Conservation (phyloP, 2,888 invertebrate genomes). For the Atrina japonica region DNA sequence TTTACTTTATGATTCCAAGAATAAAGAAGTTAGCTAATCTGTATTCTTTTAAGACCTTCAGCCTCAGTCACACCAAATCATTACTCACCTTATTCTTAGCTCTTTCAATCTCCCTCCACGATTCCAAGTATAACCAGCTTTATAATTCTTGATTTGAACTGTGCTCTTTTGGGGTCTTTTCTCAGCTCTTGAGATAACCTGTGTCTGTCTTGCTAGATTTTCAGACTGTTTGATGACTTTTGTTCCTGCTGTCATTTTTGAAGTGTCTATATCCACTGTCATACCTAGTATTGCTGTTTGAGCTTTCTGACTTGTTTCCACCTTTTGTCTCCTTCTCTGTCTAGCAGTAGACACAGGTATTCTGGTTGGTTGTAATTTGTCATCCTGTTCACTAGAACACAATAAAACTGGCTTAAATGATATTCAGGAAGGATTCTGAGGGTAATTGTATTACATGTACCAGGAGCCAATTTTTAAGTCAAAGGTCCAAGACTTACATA, state of each 20-base stretch:
- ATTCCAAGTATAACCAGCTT: slow-evolving; percentile 78
- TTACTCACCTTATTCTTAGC: slow-evolving; percentile 73
- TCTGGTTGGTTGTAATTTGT: slow-evolving; percentile 16
- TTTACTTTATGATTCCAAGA: no score
- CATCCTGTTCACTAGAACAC: background rate
- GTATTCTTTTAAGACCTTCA: no score
- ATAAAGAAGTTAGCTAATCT: no score
- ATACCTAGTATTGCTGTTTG: background rate
- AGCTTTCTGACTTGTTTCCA: slow-evolving; percentile 1
- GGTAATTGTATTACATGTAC: no score
- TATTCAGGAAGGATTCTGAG: no score
- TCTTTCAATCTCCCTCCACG: slow-evolving; percentile 78
- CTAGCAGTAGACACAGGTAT: slow-evolving; percentile 50
- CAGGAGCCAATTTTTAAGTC: no score
- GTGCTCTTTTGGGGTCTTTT: slow-evolving; percentile 31
- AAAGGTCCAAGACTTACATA: no score
- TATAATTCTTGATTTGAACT: slow-evolving; percentile 67
- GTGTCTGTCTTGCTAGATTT: no score
- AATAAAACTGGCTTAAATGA: no score
- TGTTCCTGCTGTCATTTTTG: slow-evolving; percentile 4
- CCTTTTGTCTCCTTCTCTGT: slow-evolving; percentile 49
- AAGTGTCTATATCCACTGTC: background rate
- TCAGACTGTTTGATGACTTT: slow-evolving; percentile 2
- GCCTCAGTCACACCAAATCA: no score
- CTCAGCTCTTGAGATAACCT: background rate